phyloP scores from a whole-genome alignment of 1,140 invertebrate species.

The Drosophila subpulchrella region DNA sequence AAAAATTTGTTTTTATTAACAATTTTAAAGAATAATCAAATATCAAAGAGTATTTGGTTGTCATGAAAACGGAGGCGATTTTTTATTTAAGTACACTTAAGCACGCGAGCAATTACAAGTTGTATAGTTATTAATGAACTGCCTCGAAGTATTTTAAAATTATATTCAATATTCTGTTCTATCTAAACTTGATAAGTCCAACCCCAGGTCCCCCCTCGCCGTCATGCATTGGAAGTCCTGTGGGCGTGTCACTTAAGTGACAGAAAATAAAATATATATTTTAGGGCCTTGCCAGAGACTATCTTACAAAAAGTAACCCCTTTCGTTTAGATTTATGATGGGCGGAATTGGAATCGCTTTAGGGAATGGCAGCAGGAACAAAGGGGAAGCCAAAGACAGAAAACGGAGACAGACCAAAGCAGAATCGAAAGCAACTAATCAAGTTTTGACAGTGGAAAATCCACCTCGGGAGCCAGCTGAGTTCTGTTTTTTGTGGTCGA shows the following conservation, averaged over 20 bases:
- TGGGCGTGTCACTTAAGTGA: slow-evolving; percentile 57
- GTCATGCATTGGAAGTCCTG: slow-evolving; percentile 19
- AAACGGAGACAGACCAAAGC: slow-evolving; percentile 32
- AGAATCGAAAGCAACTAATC: slow-evolving; percentile 74
- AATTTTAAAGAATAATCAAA: too few species aligned
- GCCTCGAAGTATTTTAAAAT: background rate
- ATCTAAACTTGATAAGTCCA: slow-evolving; percentile 1
- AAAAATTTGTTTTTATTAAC: too few species aligned
- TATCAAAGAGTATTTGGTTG: too few species aligned
- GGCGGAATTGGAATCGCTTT: slow-evolving; percentile 44
- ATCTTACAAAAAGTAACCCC: slow-evolving; percentile 63
- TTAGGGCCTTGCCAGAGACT: slow-evolving; percentile 36
- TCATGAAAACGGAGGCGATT: too few species aligned
- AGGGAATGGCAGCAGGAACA: slow-evolving; percentile 23
- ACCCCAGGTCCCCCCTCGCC: background rate
- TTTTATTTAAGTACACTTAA: too few species aligned
- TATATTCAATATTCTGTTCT: background rate
- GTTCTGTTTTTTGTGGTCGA: slow-evolving; percentile 35
- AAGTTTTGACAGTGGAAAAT: slow-evolving; percentile 76
- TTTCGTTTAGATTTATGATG: slow-evolving; percentile 72
- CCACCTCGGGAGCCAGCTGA: slow-evolving; percentile 66
- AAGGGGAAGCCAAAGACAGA: slow-evolving; percentile 10
- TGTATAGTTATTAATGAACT: background rate
- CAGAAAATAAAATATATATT: slow-evolving; percentile 66
- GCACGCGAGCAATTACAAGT: too few species aligned